Conservation (phyloP, 2,888 invertebrate genomes). For the Didymodactylos carnosus region DNA sequence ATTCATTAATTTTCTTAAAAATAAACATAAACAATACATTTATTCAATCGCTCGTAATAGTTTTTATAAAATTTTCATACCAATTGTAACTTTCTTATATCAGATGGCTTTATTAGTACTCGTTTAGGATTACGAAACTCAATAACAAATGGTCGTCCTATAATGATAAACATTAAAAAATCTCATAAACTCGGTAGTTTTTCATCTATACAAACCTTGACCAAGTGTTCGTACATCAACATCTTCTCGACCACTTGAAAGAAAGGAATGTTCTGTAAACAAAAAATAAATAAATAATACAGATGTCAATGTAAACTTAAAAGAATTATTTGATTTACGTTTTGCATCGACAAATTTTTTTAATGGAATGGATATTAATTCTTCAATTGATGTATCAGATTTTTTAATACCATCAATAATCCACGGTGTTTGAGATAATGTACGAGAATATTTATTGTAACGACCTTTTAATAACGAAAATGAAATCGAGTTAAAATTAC, state of each 20-base stretch:
- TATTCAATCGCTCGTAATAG: not conserved
- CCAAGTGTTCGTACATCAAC: conserved; percentile 77
- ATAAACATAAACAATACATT: conserved; percentile 5
- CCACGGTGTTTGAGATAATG: conserved; percentile 84
- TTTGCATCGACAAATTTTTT: conserved; percentile 42
- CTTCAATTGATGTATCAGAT: conserved; percentile 70
- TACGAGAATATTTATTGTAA: conserved; percentile 62
- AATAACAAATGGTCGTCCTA: conserved; percentile 72
- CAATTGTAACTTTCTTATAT: conserved; percentile 38
- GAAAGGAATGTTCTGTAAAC: conserved; percentile 34
- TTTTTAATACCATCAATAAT: conserved; percentile 55
- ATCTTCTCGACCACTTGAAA: conserved; percentile 82
- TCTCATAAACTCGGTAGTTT: not conserved
- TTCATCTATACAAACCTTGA: conserved; percentile 14
- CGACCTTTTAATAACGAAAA: conserved; percentile 37
- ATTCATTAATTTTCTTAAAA: conserved; percentile 40
- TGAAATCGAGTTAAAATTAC: not conserved
- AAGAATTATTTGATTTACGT: conserved; percentile 26
- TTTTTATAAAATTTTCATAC: conserved; percentile 37
- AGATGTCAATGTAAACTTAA: too few species aligned
- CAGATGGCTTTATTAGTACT: conserved; percentile 34
- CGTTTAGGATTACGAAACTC: conserved; percentile 49
- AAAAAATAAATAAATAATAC: not conserved
- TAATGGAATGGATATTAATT: conserved; percentile 54
- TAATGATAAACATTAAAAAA: too few species aligned